A percentile compares a stretch with the other conserved stretches of the same genome.
These are phyloP conservation scores for Tetragnatha versicolor DNA, from an alignment of 1,140 invertebrate species.

Conservation along the genomic window DNA sequence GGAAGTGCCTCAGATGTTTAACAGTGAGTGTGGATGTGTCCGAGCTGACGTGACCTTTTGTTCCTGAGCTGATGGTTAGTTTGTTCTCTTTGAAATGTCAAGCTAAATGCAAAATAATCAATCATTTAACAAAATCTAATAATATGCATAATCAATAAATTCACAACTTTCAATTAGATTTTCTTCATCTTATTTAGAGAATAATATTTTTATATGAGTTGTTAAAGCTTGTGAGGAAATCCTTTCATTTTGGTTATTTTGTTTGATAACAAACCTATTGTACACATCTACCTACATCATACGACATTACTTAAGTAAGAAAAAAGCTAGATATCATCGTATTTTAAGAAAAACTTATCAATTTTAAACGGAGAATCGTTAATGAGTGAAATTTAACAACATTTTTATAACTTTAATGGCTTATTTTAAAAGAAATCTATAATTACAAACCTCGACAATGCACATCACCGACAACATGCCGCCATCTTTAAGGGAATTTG, in stretches of 20 bases:
- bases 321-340: no score
- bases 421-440: background rate
- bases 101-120: conserved; percentile 31
- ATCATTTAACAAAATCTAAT: background rate
- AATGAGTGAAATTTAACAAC: background rate
- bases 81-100: conserved; percentile 50
- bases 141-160: background rate
- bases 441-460: conserved; percentile 52
- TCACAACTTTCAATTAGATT: no score
- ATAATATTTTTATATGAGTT: no score
- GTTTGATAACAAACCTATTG: no score
- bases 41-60: conserved; percentile 51
- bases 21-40: conserved; percentile 56
- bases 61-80: conserved; percentile 54
- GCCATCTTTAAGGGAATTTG: conserved; percentile 54
- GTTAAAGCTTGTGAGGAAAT: no score
- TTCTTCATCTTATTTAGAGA: no score
- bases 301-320: no score
- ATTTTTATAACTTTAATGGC: no score
- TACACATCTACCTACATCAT: no score
- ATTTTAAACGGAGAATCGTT: no score
- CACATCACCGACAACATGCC: conserved; percentile 56
- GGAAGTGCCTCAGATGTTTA: conserved; percentile 56
- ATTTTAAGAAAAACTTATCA: no score
- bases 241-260: no score